Base-by-base conservation (phyloP, 2,113 vertebrate genomes). In the Dipodomys stephensi region DNA sequence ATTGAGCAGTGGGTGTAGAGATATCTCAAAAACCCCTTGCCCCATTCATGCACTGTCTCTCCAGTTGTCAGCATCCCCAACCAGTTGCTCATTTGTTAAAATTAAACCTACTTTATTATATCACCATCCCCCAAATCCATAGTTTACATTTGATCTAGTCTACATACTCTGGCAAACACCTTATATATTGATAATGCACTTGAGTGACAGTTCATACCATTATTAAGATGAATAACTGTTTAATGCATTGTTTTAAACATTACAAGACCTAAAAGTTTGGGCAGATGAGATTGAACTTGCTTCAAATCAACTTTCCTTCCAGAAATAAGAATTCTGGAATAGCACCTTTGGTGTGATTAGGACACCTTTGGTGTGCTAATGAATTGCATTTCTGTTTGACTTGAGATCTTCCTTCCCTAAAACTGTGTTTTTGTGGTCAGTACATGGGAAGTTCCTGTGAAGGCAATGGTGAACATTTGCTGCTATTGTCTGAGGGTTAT, bases 161-260 rank as follows among this genome's bases (percentile, higher is more conserved):
- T 74, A 10, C 23, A 76, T 28, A 53, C 18, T 30, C n/a, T 53
- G 69, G 7, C 25, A 85, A 12, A 73, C 13, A 90, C 72, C 67
- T 90, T 74, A 64, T 28, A 9, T 93, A 95, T 95, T 90, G 0
- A 81, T 78, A 64, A 90, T 4, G 80, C 35, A 85, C 39, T 90
- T 94, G 22, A 57, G 13, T 83, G 64, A 68, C 25, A 81, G 39
- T 77, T 35, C 71, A 84, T 49, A 83, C 92, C 6, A 22, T 71
- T 83, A 12, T 82, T 87, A 71, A 76, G 72, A 22, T 73, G 53
- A 93, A 53, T 92, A 82, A 39, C 18, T 88, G 53, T 72, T 85
- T 72, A 92, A 83, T 80, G 27, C 77, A 67, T 53, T 71, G 83
- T 87, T 92, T 92, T 15, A 11, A 92, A 18, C 20, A 69, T 84